Evolutionary conservation across 2,888 invertebrate genomes (phyloP).

Genomic region (Spisula solida): DNA sequence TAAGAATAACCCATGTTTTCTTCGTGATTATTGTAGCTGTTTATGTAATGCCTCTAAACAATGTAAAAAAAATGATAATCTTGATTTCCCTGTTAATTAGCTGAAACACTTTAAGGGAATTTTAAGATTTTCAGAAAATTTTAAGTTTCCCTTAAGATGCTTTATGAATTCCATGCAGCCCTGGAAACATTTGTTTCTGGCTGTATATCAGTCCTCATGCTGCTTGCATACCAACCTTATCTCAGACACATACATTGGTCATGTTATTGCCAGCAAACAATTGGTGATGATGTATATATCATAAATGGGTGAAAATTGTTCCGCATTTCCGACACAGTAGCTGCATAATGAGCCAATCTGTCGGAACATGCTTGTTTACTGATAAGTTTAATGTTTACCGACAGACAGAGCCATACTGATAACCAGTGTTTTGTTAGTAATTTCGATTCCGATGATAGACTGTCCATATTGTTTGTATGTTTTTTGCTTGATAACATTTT

Average conservation of each 20-base stretch:
- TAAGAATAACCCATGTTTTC: too few relatives aligned
- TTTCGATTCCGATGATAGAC: not conserved
- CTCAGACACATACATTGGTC: not conserved
- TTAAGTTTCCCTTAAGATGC: too few relatives aligned
- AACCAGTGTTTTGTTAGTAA: not conserved
- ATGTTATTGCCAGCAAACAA: constrained; percentile 5
- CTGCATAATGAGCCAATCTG: not conserved
- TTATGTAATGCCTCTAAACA: too few relatives aligned
- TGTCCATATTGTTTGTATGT: not conserved
- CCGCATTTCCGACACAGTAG: not conserved
- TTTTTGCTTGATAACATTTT: not conserved
- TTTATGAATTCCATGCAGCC: too few relatives aligned
- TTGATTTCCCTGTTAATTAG: too few relatives aligned
- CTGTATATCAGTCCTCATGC: not conserved
- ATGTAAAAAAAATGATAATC: too few relatives aligned
- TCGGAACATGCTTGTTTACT: constrained; percentile 10
- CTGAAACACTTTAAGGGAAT: too few relatives aligned
- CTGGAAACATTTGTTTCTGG: too few relatives aligned
- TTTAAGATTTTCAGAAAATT: too few relatives aligned
- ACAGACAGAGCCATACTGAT: not conserved
- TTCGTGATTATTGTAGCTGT: too few relatives aligned
- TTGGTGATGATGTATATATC: not conserved
- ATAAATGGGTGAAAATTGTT: not conserved
- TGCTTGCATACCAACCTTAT: not conserved
- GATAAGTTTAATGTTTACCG: constrained; percentile 5